Percentiles rank a stretch among this genome's conserved stretches.
These are phyloP conservation scores for Athalia cordata DNA, from an alignment of 2,888 invertebrate species.

Conservation along the genomic window DNA sequence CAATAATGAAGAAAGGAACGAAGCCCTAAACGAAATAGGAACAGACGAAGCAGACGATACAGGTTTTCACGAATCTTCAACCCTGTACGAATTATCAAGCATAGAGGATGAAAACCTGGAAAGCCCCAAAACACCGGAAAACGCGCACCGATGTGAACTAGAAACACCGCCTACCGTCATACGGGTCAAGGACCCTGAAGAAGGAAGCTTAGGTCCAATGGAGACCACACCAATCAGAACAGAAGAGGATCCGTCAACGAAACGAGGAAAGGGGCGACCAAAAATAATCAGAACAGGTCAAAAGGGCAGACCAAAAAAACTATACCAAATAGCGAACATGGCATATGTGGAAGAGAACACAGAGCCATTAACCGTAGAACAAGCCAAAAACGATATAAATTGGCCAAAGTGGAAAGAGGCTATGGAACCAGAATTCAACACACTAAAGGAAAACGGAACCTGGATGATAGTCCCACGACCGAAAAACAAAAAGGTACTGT, in stretches of 20 bases:
- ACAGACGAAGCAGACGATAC: no score
- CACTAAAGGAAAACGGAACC: conserved; percentile 51
- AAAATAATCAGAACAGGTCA: conserved; percentile 67
- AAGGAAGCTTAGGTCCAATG: no score
- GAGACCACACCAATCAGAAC: no score
- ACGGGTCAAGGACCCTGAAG: no score
- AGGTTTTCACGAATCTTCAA: no score
- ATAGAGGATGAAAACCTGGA: no score
- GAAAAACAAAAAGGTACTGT: conserved; percentile 46
- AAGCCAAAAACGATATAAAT: background rate
- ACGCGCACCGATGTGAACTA: no score
- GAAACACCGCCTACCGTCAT: no score
- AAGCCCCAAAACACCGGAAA: no score
- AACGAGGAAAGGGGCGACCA: conserved; percentile 52
- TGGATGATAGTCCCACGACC: conserved; percentile 52
- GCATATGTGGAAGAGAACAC: conserved; percentile 19
- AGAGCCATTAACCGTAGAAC: conserved; percentile 1
- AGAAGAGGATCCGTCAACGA: conserved; percentile 39
- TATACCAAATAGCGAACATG: conserved; percentile 26
- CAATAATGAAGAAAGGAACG: no score
- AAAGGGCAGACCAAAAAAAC: conserved; percentile 62
- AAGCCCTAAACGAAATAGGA: no score
- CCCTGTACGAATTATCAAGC: no score
- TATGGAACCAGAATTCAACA: conserved; percentile 51
- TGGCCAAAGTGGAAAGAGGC: conserved; percentile 48